These are phyloP conservation scores for Arenaria interpres DNA, from an alignment of 2,113 vertebrate genomes.

Conservation along the genomic window DNA sequence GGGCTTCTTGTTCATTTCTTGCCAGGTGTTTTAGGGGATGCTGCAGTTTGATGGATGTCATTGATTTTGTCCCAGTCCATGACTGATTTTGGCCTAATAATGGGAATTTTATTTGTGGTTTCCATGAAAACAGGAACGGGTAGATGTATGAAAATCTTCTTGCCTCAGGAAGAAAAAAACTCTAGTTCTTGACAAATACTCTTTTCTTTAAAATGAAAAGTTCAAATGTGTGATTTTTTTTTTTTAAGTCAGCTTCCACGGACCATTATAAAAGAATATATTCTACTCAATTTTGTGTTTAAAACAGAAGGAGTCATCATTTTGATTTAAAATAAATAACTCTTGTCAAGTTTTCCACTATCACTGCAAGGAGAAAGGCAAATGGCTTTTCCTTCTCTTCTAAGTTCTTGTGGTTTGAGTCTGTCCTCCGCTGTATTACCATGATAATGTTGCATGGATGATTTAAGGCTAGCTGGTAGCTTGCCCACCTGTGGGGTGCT, in stretches of 20 bases:
- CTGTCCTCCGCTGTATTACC: background rate
- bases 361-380: background rate
- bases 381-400: background rate
- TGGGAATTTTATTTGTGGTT: background rate
- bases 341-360: background rate
- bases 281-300: background rate
- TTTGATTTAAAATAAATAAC: background rate
- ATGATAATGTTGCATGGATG: background rate
- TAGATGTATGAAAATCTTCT: background rate
- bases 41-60: background rate
- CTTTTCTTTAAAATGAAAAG: background rate
- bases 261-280: background rate
- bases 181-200: background rate
- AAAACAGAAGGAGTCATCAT: background rate
- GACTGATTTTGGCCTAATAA: background rate
- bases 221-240: background rate
- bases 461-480: background rate
- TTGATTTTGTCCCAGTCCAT: background rate
- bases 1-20: background rate
- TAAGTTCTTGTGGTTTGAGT: background rate
- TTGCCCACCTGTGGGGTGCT: background rate
- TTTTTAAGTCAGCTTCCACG: background rate
- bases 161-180: background rate
- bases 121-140: background rate
- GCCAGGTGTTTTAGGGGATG: background rate